phyloP scores from a whole-genome alignment of 2,797 vertebrate genomes.

The Sebastolobus altivelis region DNA sequence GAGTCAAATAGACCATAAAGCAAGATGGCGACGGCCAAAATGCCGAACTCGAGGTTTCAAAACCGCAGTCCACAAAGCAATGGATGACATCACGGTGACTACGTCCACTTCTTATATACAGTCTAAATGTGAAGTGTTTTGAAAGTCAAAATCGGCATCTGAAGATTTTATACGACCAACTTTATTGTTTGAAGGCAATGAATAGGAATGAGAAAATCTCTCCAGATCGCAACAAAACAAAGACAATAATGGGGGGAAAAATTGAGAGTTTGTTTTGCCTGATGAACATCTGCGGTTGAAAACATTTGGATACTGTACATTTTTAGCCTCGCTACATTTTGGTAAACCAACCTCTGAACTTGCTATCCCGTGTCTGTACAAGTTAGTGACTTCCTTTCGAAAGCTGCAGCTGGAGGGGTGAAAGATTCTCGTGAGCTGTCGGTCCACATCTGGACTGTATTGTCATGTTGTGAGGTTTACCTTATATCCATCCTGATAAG shows the following conservation, averaged over 20 bases:
- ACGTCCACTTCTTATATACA: no score
- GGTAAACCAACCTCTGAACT: neutral
- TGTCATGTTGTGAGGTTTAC: constrained; percentile 17
- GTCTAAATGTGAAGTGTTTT: neutral
- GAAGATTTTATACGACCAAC: neutral
- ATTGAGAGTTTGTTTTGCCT: neutral
- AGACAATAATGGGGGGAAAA: neutral
- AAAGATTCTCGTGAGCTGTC: neutral
- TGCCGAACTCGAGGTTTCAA: no score
- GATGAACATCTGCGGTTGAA: neutral
- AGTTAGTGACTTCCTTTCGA: neutral
- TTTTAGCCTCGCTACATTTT: neutral
- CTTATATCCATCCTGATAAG: constrained; percentile 27
- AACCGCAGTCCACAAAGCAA: no score
- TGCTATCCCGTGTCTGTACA: neutral
- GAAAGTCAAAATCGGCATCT: neutral
- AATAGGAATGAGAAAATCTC: neutral
- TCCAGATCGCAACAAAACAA: neutral
- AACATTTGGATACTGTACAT: neutral
- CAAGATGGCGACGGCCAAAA: no score
- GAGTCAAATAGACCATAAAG: no score
- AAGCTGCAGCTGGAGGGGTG: neutral
- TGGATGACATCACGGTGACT: no score
- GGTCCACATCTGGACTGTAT: constrained; percentile 25
- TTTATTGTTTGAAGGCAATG: neutral